Evolutionary conservation across 2,888 invertebrate genomes (phyloP), one percentile per base, ranked within the genome.

Genomic region (Dasysyrphus albostriatus): DNA sequence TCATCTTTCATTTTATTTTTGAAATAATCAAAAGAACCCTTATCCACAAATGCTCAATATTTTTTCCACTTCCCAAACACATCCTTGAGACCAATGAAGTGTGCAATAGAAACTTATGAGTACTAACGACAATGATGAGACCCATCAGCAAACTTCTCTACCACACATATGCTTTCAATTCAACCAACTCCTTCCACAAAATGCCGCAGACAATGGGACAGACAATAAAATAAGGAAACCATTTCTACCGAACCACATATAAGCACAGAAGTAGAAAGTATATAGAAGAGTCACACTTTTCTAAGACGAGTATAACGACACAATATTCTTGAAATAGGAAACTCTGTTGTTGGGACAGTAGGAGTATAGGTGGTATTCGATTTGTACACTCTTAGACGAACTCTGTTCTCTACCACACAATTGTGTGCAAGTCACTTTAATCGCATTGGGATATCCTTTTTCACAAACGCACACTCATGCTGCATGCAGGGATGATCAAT

Each of bases 171-270:
- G 44, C 34, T 42, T 39, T 70, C 54, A 54, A 54, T 14, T 29
- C 8, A 34, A 19, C 49, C 47, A 49, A 12, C 59, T 16, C 42
- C 32, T 29, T 56, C 44, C 8, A 56, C 39, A 56, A 58, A 72
- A 42, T 19, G 24, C 59, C 19, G 7, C 69, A 75, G 44, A 67
- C 49, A 65, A 37, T 34, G 42, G 56, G 19, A 65, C 19, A 72
- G 34, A 76, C 70, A 72, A 76, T 81, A 34, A 54, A 84, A 76
- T 76, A 76, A 39, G 81, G 80, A 84, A 81, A 69, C 84, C 80
- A 80, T 51, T 76, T 42, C 34, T 63, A 58, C 12, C 39, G 24
- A 39, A 54, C 77, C 69, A 32, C 73, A 76, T 51, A 80, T 44
- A 81, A 58, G 58, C 10, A 58, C 44, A 69, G 24, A 19, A 49